Conservation (phyloP, 2,888 invertebrate species). For the Taphrorychus bicolor region DNA sequence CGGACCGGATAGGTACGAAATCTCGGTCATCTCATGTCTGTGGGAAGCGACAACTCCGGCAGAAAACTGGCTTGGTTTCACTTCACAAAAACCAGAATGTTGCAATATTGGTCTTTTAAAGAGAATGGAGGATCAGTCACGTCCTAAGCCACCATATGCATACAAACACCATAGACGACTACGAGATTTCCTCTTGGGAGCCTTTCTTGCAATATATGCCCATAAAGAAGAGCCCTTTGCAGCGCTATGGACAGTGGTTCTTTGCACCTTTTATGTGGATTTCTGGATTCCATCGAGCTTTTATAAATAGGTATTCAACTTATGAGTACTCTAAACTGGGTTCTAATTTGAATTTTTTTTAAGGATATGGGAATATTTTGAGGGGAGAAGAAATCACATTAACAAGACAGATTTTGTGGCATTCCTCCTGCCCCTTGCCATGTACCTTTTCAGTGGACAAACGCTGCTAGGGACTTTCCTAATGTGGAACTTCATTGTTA, state of each 20-base stretch:
- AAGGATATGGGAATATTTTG: conserved; percentile 41
- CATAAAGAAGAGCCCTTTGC: conserved; percentile 61
- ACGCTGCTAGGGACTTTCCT: conserved; percentile 55
- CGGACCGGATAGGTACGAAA: no score
- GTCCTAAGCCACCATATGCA: conserved; percentile 80
- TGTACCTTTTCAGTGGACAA: conserved; percentile 57
- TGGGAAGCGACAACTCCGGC: no score
- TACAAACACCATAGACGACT: conserved; percentile 78
- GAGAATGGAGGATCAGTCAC: conserved; percentile 79
- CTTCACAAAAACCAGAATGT: no score
- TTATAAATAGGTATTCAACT: conserved; percentile 60
- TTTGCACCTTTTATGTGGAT: conserved; percentile 56
- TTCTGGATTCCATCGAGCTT: conserved; percentile 55
- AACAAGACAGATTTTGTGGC: conserved; percentile 56
- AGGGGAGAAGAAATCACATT: conserved; percentile 41
- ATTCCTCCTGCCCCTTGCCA: conserved; percentile 58
- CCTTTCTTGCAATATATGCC: conserved; percentile 72
- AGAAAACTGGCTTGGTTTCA: no score
- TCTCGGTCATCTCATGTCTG: no score
- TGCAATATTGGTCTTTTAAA: no score
- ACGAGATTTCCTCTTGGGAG: conserved; percentile 73
- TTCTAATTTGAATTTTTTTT: conserved; percentile 12
- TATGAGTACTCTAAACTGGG: not conserved
- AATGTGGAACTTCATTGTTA: conserved; percentile 69
- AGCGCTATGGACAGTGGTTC: conserved; percentile 53